Evolutionary conservation across 2,888 invertebrate species (phyloP).

Genomic region (Tiliacea aurago): DNA sequence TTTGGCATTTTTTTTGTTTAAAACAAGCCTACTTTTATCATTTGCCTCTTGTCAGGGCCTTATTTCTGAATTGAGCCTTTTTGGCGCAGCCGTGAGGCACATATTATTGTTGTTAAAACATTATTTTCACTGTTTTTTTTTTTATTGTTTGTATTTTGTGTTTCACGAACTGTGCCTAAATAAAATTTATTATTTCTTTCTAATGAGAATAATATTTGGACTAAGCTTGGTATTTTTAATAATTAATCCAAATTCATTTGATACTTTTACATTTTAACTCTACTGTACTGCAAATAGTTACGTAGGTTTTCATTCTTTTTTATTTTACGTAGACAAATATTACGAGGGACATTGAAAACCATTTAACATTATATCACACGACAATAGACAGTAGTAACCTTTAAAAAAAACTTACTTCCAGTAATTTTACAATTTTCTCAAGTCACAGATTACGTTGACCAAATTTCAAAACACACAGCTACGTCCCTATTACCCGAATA

Average conservation of each 20-base stretch:
- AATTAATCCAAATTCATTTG: background rate
- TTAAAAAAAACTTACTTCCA: background rate
- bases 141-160: no score
- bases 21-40: no score
- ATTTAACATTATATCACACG: background rate
- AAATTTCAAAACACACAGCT: slow-evolving; percentile 64
- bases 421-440: background rate
- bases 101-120: no score
- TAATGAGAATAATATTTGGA: background rate
- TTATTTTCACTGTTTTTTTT: no score
- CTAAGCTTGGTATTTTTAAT: background rate
- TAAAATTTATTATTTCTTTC: no score
- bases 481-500: slow-evolving; percentile 66
- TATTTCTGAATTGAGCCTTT: no score
- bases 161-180: no score
- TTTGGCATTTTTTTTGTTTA: no score
- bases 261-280: background rate
- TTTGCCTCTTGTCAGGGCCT: no score
- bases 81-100: no score
- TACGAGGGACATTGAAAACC: background rate
- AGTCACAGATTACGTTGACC: background rate
- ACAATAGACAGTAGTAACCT: background rate
- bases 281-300: background rate
- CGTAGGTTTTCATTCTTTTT: no score
- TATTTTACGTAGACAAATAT: background rate